phyloP scores from a whole-genome alignment of 2,888 invertebrate species.

The Agonopterix subpropinquella region DNA sequence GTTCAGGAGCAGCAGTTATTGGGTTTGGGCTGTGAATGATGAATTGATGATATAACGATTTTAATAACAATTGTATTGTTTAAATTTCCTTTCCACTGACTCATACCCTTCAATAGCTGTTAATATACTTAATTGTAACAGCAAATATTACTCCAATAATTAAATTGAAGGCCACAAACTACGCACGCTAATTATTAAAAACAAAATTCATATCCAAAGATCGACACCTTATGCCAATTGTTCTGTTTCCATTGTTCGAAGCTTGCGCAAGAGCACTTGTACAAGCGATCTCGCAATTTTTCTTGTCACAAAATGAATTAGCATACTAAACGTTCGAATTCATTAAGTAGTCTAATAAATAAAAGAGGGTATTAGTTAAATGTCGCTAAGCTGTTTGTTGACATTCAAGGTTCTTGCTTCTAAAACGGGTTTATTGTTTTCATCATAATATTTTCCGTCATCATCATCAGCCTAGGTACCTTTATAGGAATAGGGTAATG shows the following conservation, averaged over 20 bases:
- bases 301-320: conserved; percentile 35
- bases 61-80: too few species aligned
- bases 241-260: conserved; percentile 24
- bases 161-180: conserved; percentile 1
- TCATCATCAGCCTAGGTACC: too few species aligned
- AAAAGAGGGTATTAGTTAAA: conserved; percentile 1
- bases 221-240: conserved; percentile 16
- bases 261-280: conserved; percentile 25
- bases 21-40: too few species aligned
- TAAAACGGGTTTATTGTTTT: neutral
- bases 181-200: conserved; percentile 8
- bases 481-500: too few species aligned
- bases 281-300: conserved; percentile 24
- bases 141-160: neutral
- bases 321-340: conserved; percentile 28
- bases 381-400: neutral
- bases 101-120: too few species aligned
- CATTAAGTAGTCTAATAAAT: conserved; percentile 9
- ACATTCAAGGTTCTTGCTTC: neutral
- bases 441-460: too few species aligned
- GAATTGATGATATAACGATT: too few species aligned
- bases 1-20: too few species aligned
- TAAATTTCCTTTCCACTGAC: too few species aligned
- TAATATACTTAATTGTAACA: too few species aligned
- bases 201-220: conserved; percentile 10